Conservation (phyloP, 2,113 vertebrate species). For the Phyllopteryx taeniolatus region DNA sequence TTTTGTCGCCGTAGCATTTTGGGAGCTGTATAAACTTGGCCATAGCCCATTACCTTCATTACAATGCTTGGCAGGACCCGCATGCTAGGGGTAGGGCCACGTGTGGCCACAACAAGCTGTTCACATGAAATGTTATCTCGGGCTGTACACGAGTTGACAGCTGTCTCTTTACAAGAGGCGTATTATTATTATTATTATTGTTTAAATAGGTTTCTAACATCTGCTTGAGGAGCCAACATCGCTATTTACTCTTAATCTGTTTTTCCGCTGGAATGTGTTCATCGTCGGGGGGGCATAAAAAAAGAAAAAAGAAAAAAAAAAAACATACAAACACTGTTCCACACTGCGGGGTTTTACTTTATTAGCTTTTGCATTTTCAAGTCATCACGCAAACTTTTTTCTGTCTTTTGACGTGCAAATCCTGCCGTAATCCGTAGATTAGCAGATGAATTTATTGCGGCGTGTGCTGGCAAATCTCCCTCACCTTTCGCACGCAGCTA, state of each 20-base stretch:
- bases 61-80: slow-evolving; percentile 31
- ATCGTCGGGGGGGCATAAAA: slow-evolving; percentile 30
- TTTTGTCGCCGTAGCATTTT: slow-evolving; percentile 6
- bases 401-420: slow-evolving; percentile 51
- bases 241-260: slow-evolving; percentile 66
- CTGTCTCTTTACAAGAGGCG: slow-evolving; percentile 58
- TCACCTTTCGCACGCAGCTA: slow-evolving; percentile 66
- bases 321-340: slow-evolving; percentile 14
- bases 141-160: slow-evolving; percentile 57
- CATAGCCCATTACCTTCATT: slow-evolving; percentile 28
- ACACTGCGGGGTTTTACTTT: slow-evolving; percentile 57
- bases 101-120: slow-evolving; percentile 56
- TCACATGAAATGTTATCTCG: slow-evolving; percentile 66
- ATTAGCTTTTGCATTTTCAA: slow-evolving; percentile 65
- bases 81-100: slow-evolving; percentile 27
- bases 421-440: slow-evolving; percentile 68
- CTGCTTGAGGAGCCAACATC: slow-evolving; percentile 65
- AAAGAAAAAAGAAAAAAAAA: slow-evolving; percentile 23
- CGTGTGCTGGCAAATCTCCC: slow-evolving; percentile 51
- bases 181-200: slow-evolving; percentile 67
- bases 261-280: slow-evolving; percentile 65
- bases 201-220: slow-evolving; percentile 67
- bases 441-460: slow-evolving; percentile 68
- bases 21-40: not conserved
- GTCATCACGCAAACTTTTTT: slow-evolving; percentile 55